Percentiles rank a stretch among this genome's conserved stretches.
phyloP scores from a whole-genome alignment of 2,888 invertebrate genomes.

The Orthosia cruda region DNA sequence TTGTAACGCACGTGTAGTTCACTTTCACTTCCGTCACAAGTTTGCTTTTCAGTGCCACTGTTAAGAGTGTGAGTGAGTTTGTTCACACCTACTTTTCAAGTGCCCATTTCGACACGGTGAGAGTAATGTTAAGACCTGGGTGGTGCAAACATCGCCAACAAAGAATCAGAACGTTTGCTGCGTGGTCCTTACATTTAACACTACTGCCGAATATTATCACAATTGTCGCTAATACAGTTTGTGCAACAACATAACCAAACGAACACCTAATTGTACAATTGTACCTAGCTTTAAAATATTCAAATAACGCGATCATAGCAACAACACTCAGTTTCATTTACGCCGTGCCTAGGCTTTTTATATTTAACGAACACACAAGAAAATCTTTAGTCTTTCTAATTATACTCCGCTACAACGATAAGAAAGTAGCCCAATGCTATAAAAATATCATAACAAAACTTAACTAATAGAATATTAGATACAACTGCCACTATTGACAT shows the following conservation, averaged over 20 bases:
- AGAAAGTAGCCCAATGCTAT: constrained; percentile 17
- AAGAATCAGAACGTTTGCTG: constrained; percentile 61
- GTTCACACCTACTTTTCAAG: background rate
- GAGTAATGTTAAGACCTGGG: background rate
- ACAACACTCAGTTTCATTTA: constrained; percentile 26
- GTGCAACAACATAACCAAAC: constrained; percentile 65
- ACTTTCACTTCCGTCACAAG: constrained; percentile 54
- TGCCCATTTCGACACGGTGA: background rate
- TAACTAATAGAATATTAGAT: constrained; percentile 14
- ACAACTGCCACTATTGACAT: background rate
- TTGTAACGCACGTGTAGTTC: constrained; percentile 38
- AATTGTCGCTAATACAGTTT: constrained; percentile 69
- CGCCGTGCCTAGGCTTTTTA: constrained; percentile 17
- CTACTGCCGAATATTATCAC: constrained; percentile 73
- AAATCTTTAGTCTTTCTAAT: constrained; percentile 7
- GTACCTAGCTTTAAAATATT: constrained; percentile 49
- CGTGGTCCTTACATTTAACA: constrained; percentile 70
- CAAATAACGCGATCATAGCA: constrained; percentile 33
- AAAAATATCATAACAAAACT: constrained; percentile 23
- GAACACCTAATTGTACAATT: constrained; percentile 41
- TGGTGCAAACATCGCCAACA: constrained; percentile 50
- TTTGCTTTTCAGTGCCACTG: constrained; percentile 40
- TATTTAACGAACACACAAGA: constrained; percentile 33
- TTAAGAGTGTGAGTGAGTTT: constrained; percentile 20
- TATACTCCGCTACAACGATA: constrained; percentile 12